Evolutionary conservation across 2,113 vertebrate genomes (phyloP), one percentile per base, ranked within the genome.

Genomic region (Desmodus rotundus): DNA sequence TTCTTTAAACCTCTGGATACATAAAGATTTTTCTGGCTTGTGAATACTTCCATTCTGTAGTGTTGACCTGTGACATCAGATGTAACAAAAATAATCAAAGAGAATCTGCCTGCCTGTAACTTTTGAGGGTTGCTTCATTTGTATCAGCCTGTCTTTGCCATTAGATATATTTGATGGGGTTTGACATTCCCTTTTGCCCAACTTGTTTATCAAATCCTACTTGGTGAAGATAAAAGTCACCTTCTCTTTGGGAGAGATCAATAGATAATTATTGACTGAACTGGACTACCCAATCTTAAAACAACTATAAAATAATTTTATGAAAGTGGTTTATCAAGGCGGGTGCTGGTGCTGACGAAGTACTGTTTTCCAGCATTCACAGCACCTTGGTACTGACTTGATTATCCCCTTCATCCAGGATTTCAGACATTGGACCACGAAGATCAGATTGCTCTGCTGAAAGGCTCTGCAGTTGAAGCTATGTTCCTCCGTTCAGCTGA

Each of bases 401-500:
- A 38, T 78, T 82, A 58, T 96, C 22, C 20, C 94, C 50, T 81
- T 43, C 68, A 38, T 93, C 45, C 96, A 99, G 99, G 99, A 24
- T 99, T 99, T 97, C 99, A 99, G 90, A 98, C 98, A 83, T 97
- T 99, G 97, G 99, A 99, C 96, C 99, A 99, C 3, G 99, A 99
- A 97, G 99, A 99, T 98, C 99, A 99, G 98, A 99, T 99, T 72
- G 99, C 99, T 93, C 98, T 99, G 97, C 97, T 99, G 90, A 99
- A 99, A 96, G 99, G 99, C 72, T 99, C 99, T 6, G 99, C 99
- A 17, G 99, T 99, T 72, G 99, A 99, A 98, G 99, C 99, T 86
- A 99, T 99, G 99, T 99, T 99, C 93, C 99, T 99, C 81, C 99
- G 99, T 41, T 99, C 99, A 1, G 99, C 99, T 78, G 99, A 99